Conservation (phyloP, 2,888 invertebrate genomes). For the Spatulosminthurus flaviceps region DNA sequence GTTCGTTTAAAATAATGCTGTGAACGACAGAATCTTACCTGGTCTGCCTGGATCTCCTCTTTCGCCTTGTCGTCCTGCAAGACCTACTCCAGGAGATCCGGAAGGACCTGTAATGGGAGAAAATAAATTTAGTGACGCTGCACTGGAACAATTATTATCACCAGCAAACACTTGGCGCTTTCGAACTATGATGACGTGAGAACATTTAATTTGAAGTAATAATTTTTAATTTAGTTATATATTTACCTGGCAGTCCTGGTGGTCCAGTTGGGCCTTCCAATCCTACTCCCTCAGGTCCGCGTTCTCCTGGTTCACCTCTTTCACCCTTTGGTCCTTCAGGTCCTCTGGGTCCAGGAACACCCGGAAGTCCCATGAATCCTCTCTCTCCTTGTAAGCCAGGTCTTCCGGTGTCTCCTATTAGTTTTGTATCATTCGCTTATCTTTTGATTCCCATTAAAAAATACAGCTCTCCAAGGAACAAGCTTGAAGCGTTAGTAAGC, state of each 20-base stretch:
- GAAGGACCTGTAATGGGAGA: constrained; percentile 70
- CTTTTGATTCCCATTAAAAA: constrained; percentile 6
- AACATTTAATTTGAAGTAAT: not conserved
- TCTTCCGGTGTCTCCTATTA: constrained; percentile 74
- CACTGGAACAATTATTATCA: too few relatives aligned
- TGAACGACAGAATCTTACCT: constrained; percentile 67
- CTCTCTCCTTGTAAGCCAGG: constrained; percentile 74
- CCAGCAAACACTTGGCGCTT: too few relatives aligned
- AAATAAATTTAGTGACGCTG: not conserved
- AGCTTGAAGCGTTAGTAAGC: too few relatives aligned
- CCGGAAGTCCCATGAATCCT: constrained; percentile 75
- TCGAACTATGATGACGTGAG: too few relatives aligned
- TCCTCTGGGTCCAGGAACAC: constrained; percentile 72
- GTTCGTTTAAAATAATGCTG: too few relatives aligned
- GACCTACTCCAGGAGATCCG: constrained; percentile 74
- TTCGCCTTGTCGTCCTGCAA: constrained; percentile 78
- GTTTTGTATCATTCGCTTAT: not conserved
- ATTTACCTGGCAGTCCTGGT: constrained; percentile 74
- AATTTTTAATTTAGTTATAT: not conserved
- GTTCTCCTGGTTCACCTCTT: constrained; percentile 79
- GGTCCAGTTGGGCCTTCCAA: constrained; percentile 78
- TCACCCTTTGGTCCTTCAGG: constrained; percentile 73
- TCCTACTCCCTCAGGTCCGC: constrained; percentile 77
- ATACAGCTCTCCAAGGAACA: not conserved
- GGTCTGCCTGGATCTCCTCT: constrained; percentile 79